Percentiles rank a stretch among this genome's conserved stretches.
Evolutionary conservation across 2,113 vertebrate genomes (phyloP).

Genomic region (Nycticebus coucang): DNA sequence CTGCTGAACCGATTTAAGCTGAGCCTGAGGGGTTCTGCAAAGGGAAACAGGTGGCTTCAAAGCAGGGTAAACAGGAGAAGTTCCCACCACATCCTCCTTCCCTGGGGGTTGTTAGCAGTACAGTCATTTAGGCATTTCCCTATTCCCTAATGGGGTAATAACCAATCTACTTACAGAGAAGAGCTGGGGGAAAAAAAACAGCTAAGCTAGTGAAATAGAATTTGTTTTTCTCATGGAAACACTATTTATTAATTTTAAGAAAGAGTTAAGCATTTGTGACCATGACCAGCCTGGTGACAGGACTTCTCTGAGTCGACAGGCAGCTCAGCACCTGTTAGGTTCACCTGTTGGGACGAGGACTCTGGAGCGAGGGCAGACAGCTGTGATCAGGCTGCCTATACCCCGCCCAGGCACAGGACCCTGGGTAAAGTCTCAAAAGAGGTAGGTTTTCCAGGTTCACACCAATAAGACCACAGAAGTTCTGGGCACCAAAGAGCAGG

Average conservation of each 20-base stretch:
- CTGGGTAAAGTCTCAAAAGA: not conserved
- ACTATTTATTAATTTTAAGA: not conserved
- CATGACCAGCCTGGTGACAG: not conserved
- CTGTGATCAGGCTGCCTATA: not conserved
- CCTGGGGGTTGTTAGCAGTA: not conserved
- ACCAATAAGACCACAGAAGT: not conserved
- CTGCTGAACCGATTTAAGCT: rapidly evolving
- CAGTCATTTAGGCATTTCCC: not conserved
- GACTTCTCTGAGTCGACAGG: rapidly evolving
- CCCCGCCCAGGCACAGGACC: not conserved
- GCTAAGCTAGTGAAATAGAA: not conserved
- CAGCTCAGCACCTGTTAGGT: not conserved
- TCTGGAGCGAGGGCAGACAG: not conserved
- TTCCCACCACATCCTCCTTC: not conserved
- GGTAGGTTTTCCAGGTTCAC: conserved; percentile 6
- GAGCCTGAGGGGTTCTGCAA: not conserved
- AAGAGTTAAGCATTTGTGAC: not conserved
- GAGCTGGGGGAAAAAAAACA: not conserved
- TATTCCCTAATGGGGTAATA: not conserved
- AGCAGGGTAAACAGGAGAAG: rapidly evolving
- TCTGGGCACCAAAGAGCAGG: not conserved
- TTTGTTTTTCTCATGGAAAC: not conserved
- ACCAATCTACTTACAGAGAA: not conserved
- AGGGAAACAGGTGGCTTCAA: not conserved
- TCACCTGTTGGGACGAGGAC: not conserved